Evolutionary conservation across 2,888 invertebrate genomes (phyloP).

Genomic region (Hedya salicella): DNA sequence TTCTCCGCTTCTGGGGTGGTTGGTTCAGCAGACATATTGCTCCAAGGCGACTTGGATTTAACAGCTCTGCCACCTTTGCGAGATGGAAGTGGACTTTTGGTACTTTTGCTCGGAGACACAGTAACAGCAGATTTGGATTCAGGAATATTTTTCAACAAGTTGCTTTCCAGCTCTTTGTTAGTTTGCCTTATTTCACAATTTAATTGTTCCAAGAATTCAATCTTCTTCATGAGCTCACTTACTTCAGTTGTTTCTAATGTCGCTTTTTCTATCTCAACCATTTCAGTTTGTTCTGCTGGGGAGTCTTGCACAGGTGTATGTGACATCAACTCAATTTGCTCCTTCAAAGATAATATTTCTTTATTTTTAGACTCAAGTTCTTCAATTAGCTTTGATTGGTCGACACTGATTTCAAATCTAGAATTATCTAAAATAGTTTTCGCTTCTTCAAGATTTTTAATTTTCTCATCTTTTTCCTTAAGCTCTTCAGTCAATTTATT

Average conservation of each 20-base stretch:
- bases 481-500: slow-evolving; percentile 82
- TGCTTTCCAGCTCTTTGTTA: slow-evolving; percentile 82
- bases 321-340: slow-evolving; percentile 61
- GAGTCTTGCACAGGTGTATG: slow-evolving; percentile 46
- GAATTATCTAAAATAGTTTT: slow-evolving; percentile 80
- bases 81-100: slow-evolving; percentile 69
- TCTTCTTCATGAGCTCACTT: slow-evolving; percentile 76
- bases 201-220: slow-evolving; percentile 81
- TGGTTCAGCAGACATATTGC: slow-evolving; percentile 71
- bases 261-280: slow-evolving; percentile 86
- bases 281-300: slow-evolving; percentile 60
- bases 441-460: slow-evolving; percentile 83
- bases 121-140: slow-evolving; percentile 62
- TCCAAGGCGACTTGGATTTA: slow-evolving; percentile 80
- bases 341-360: slow-evolving; percentile 70
- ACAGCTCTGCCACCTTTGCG: slow-evolving; percentile 75
- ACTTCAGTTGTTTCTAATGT: slow-evolving; percentile 77
- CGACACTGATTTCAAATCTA: slow-evolving; percentile 80
- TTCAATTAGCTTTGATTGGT: slow-evolving; percentile 82
- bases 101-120: slow-evolving; percentile 66
- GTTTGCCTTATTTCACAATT: slow-evolving; percentile 82
- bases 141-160: slow-evolving; percentile 65
- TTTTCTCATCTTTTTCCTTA: slow-evolving; percentile 83
- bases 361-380: slow-evolving; percentile 80
- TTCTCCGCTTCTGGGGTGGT: slow-evolving; percentile 73